A percentile compares a stretch with the other conserved stretches of the same genome.
These are phyloP conservation scores for Pteronotus mesoamericanus DNA, from an alignment of 2,797 vertebrate species.

Conservation along the genomic window DNA sequence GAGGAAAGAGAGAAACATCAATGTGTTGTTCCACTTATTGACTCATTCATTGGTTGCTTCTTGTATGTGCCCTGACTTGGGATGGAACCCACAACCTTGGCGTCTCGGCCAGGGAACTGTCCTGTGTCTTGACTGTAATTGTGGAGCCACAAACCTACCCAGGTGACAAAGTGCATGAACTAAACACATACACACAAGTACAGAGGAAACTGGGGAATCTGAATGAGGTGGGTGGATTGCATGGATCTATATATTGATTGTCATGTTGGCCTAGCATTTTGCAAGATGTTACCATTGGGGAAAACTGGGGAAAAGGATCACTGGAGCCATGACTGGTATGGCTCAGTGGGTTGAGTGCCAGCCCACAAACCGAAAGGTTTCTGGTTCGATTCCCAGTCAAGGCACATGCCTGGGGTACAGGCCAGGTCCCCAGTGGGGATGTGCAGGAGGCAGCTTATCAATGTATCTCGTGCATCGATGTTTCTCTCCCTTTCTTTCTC, in stretches of 20 bases:
- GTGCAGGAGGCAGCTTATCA: not conserved
- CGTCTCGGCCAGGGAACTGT: not conserved
- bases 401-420: too few species aligned
- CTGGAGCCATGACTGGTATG: not conserved
- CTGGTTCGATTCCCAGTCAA: not conserved
- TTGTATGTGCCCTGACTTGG: not conserved
- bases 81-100: not conserved
- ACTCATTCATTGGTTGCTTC: not conserved
- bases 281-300: not conserved
- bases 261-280: not conserved
- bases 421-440: too few species aligned
- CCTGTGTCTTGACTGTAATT: not conserved
- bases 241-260: too few species aligned
- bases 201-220: not conserved
- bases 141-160: not conserved
- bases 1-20: too few species aligned
- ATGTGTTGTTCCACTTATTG: not conserved
- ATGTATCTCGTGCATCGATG: not conserved
- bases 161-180: not conserved
- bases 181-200: too few species aligned
- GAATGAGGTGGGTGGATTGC: fast-evolving
- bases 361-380: not conserved
- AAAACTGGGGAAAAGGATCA: not conserved
- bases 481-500: not conserved
- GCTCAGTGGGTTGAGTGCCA: not conserved